Percentiles rank a stretch among this genome's conserved stretches.
These are phyloP conservation scores for Caenorhabditis sp. DNA, from an alignment of 2,888 invertebrate genomes.

Conservation along the genomic window DNA sequence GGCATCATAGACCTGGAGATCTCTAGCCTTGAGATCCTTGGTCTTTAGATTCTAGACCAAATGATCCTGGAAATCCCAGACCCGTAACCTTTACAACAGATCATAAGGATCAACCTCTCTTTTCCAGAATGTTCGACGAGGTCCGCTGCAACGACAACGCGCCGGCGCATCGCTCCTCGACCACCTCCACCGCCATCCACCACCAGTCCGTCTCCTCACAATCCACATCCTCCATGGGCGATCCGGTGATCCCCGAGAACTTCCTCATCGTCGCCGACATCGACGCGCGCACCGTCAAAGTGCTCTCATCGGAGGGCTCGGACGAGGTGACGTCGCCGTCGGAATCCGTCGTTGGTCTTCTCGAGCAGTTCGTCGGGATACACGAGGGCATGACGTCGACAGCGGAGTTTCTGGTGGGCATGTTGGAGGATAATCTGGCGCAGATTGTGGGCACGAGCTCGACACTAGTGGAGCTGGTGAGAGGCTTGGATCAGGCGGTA, in stretches of 20 bases:
- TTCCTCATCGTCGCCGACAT: conserved; percentile 73
- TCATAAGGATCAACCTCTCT: background rate
- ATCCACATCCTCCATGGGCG: conserved; percentile 32
- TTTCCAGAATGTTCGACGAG: conserved; percentile 69
- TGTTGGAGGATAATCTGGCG: conserved; percentile 82
- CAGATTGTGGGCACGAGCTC: conserved; percentile 77
- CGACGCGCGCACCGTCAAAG: conserved; percentile 65
- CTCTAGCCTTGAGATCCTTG: too few relatives aligned
- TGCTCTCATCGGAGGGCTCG: conserved; percentile 65
- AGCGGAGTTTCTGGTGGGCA: conserved; percentile 72
- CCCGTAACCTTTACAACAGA: too few relatives aligned
- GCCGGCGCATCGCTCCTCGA: conserved; percentile 54
- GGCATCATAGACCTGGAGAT: too few relatives aligned
- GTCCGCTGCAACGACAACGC: conserved; percentile 55
- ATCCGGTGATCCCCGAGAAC: conserved; percentile 59
- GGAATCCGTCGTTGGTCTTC: conserved; percentile 78
- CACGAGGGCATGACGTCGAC: conserved; percentile 66
- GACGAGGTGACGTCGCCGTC: conserved; percentile 76
- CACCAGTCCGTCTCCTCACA: conserved; percentile 50
- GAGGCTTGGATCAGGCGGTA: conserved; percentile 37
- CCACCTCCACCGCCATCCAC: conserved; percentile 18
- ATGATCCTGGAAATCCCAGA: too few relatives aligned
- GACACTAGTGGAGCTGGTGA: conserved; percentile 75
- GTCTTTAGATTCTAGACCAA: too few relatives aligned
- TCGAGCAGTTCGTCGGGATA: conserved; percentile 78